These are phyloP conservation scores for Hofmannophila pseudospretella DNA, from an alignment of 2,888 invertebrate genomes.

Conservation along the genomic window DNA sequence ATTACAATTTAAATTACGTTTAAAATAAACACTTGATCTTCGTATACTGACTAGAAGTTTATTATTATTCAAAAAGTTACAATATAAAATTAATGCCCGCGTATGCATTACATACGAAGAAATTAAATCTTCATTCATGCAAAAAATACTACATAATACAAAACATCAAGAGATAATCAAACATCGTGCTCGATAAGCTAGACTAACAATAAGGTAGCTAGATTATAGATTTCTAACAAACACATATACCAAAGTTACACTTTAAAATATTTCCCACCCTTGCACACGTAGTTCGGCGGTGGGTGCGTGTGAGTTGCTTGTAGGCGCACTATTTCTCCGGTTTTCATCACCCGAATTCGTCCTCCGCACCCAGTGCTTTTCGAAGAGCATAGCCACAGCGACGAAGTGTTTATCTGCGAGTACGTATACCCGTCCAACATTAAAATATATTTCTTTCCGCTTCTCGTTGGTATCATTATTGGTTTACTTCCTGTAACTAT, in stretches of 20 bases:
- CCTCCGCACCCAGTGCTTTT: conserved; percentile 23
- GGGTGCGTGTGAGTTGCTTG: conserved; percentile 23
- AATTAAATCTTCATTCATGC: too few species aligned
- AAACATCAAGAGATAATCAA: too few species aligned
- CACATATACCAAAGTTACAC: neutral
- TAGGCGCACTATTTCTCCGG: conserved; percentile 17
- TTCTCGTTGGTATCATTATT: conserved; percentile 30
- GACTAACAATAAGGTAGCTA: too few species aligned
- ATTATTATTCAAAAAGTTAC: too few species aligned
- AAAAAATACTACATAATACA: too few species aligned
- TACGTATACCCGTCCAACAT: conserved; percentile 39
- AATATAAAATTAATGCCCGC: too few species aligned
- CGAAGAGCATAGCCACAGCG: conserved; percentile 34
- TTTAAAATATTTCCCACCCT: neutral
- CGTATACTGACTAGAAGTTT: too few species aligned
- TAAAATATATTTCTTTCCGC: conserved; percentile 30
- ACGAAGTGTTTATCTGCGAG: conserved; percentile 36
- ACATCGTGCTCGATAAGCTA: too few species aligned
- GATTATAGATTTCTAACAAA: too few species aligned
- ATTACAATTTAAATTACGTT: neutral
- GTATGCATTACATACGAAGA: too few species aligned
- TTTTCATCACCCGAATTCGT: conserved; percentile 14
- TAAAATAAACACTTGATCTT: too few species aligned
- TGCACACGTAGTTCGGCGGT: conserved; percentile 20
- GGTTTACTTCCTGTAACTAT: conserved; percentile 17